Conservation (phyloP, 2,113 vertebrate genomes). For the Girardinichthys multiradiatus region DNA sequence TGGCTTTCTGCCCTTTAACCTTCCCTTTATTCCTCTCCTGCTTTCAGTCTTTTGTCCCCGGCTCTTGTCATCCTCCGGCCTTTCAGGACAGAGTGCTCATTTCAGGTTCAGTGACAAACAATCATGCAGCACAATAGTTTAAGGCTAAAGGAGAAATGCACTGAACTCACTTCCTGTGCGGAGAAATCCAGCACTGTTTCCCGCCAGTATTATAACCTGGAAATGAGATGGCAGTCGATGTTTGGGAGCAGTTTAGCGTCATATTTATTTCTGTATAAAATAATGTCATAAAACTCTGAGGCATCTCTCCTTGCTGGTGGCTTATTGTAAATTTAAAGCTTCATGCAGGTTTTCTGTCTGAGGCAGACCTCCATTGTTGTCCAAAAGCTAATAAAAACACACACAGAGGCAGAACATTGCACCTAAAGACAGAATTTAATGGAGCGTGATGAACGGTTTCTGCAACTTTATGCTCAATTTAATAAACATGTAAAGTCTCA, state of each 20-base stretch:
- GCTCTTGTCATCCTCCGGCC: slow-evolving; percentile 54
- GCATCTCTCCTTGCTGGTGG: neutral
- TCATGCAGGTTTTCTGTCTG: neutral
- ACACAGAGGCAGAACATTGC: neutral
- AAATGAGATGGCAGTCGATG: neutral
- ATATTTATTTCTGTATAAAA: neutral
- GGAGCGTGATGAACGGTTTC: neutral
- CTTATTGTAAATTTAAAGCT: neutral
- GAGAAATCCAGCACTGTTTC: slow-evolving; percentile 32
- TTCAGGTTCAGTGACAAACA: slow-evolving; percentile 71
- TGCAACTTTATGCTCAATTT: neutral
- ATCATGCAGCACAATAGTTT: slow-evolving; percentile 42
- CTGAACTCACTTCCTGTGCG: slow-evolving; percentile 28
- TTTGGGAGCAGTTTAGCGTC: neutral
- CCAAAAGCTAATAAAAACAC: neutral
- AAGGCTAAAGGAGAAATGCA: slow-evolving; percentile 42
- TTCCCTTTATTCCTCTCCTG: slow-evolving; percentile 37
- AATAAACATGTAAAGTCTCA: neutral
- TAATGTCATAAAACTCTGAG: too few species aligned
- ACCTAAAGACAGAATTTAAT: too few species aligned
- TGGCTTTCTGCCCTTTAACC: slow-evolving; percentile 32
- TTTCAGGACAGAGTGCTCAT: slow-evolving; percentile 48
- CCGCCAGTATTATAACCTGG: too few species aligned
- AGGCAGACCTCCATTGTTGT: neutral
- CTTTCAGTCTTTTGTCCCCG: slow-evolving; percentile 50